A percentile compares a stretch with the other conserved stretches of the same genome.
Evolutionary conservation across 2,797 vertebrate species (phyloP).

Genomic region (Psittacula echo): DNA sequence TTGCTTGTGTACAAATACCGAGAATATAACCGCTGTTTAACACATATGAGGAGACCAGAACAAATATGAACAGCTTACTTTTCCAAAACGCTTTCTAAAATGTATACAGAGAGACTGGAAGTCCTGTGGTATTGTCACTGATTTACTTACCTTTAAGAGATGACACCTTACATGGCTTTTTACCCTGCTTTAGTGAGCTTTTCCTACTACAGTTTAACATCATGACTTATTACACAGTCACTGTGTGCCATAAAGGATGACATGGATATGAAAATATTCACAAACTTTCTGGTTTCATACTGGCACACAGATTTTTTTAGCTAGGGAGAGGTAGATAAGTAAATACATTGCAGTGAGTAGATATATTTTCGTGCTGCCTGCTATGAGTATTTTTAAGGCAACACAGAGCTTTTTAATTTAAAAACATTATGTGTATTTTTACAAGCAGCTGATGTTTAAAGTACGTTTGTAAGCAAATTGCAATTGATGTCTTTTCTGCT

Average conservation of each 20-base stretch:
- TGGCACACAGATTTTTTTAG: not conserved
- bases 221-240: not conserved
- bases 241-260: not conserved
- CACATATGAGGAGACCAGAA: not conserved
- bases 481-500: slow-evolving; percentile 17
- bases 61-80: not conserved
- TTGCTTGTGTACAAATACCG: not conserved
- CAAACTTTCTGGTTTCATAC: no score
- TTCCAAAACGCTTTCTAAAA: not conserved
- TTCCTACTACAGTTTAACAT: not conserved
- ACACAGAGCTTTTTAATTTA: slow-evolving; percentile 27
- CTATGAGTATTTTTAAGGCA: not conserved
- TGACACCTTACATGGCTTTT: not conserved
- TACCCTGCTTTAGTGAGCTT: not conserved
- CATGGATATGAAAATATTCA: not conserved
- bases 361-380: not conserved
- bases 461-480: slow-evolving; percentile 51
- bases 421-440: slow-evolving; percentile 33
- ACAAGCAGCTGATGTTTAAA: slow-evolving; percentile 51
- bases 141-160: not conserved
- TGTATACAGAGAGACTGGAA: not conserved
- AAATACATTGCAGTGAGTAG: not conserved
- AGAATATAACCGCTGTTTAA: not conserved
- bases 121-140: not conserved
- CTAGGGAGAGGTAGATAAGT: not conserved